A percentile compares a stretch with the other conserved stretches of the same genome.
Conservation (phyloP, 2,888 invertebrate species). For the Sphinx pinastri region DNA sequence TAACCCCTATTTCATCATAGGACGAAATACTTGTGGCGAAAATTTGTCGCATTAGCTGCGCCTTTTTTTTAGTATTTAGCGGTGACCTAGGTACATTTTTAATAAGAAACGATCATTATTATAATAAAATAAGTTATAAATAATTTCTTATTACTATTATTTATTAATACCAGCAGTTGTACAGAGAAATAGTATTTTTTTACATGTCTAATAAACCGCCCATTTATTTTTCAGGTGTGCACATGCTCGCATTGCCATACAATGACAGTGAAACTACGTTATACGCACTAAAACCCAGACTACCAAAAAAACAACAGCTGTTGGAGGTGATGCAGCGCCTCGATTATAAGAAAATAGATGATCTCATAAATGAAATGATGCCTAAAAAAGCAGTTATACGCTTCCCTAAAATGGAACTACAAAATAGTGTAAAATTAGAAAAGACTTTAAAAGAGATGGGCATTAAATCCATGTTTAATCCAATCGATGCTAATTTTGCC, state of each 20-base stretch:
- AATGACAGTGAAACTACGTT: conserved; percentile 86
- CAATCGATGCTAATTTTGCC: conserved; percentile 86
- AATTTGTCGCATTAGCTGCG: no score
- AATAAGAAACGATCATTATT: no score
- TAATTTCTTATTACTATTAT: no score
- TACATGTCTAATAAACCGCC: background rate
- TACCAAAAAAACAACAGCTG: conserved; percentile 66
- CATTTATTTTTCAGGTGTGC: conserved; percentile 70
- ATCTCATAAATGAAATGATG: conserved; percentile 73
- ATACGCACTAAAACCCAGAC: conserved; percentile 86
- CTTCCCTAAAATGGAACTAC: conserved; percentile 89
- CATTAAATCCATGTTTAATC: conserved; percentile 85
- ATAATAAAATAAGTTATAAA: no score
- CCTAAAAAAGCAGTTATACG: conserved; percentile 81
- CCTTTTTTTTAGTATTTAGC: no score
- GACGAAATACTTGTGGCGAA: no score
- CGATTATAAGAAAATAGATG: conserved; percentile 75
- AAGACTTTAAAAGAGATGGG: conserved; percentile 83
- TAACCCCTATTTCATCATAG: no score
- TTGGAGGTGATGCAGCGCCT: conserved; percentile 75
- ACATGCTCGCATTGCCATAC: conserved; percentile 88
- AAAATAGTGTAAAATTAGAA: conserved; percentile 83
- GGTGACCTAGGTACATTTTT: no score
- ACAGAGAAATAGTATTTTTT: no score
- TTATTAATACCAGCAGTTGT: no score